A percentile compares a stretch with the other conserved stretches of the same genome.
Conservation (phyloP, 1,140 invertebrate species). For the Harlomillsia oculata region DNA sequence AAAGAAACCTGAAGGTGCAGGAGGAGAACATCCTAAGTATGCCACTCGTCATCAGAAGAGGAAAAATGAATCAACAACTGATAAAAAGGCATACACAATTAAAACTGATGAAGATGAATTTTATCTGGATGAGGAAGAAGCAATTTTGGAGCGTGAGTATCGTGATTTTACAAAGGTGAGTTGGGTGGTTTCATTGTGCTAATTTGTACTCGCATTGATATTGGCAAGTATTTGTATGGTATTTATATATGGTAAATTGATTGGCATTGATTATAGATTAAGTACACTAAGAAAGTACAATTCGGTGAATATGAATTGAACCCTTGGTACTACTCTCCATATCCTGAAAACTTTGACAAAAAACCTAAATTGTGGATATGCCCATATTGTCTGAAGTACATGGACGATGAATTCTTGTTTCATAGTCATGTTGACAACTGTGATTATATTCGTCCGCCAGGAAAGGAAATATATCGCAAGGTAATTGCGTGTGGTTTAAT, state of each 20-base stretch:
- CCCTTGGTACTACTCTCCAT: slow-evolving; percentile 98
- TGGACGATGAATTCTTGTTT: slow-evolving; percentile 8
- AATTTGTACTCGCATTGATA: too few relatives aligned
- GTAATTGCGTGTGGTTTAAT: not conserved
- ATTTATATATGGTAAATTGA: too few relatives aligned
- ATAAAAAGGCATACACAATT: too few relatives aligned
- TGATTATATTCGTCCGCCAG: slow-evolving; percentile 70
- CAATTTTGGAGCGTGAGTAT: slow-evolving; percentile 94
- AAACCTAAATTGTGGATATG: slow-evolving; percentile 91
- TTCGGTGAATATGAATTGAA: slow-evolving; percentile 93
- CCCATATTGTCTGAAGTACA: slow-evolving; percentile 96
- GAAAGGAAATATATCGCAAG: slow-evolving; percentile 83
- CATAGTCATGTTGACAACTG: slow-evolving; percentile 54
- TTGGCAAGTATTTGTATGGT: too few relatives aligned
- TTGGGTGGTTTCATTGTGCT: too few relatives aligned
- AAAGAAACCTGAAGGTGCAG: too few relatives aligned
- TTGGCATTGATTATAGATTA: too few relatives aligned
- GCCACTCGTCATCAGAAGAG: too few relatives aligned
- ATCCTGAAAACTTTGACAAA: slow-evolving; percentile 93
- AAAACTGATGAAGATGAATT: too few relatives aligned
- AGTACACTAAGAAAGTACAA: slow-evolving; percentile 95
- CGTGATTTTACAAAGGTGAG: slow-evolving; percentile 87
- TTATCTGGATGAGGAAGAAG: too few relatives aligned
- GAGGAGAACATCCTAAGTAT: too few relatives aligned
- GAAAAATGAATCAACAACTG: too few relatives aligned